A percentile compares a stretch with the other conserved stretches of the same genome.
Conservation (phyloP, 2,888 invertebrate species). For the Allophyes oxyacanthae region DNA sequence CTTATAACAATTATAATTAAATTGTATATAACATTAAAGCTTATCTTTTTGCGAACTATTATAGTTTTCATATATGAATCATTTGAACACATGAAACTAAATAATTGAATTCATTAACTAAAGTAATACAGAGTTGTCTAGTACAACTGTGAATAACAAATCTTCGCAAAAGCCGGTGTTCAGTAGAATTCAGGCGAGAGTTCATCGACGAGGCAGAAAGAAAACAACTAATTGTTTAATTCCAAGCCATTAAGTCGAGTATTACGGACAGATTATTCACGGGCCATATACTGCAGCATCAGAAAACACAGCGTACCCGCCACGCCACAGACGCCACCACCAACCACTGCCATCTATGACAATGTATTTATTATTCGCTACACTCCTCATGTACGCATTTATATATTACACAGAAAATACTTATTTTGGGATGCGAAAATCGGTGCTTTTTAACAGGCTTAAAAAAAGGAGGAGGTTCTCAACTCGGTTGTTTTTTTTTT, state of each 20-base stretch:
- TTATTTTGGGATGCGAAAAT: constrained; percentile 7
- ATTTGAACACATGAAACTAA: too few species aligned
- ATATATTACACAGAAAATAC: constrained; percentile 26
- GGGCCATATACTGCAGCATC: constrained; percentile 85
- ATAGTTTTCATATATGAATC: too few species aligned
- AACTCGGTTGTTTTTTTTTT: too few species aligned
- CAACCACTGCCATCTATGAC: constrained; percentile 43
- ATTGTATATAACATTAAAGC: constrained; percentile 8
- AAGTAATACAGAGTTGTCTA: too few species aligned
- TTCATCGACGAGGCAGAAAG: constrained; percentile 85
- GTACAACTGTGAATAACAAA: constrained; percentile 16
- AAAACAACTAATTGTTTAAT: constrained; percentile 89
- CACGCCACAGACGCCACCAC: constrained; percentile 41
- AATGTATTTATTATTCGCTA: background rate
- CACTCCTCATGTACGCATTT: too few species aligned
- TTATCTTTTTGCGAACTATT: background rate
- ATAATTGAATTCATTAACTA: too few species aligned
- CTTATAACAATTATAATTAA: constrained; percentile 46
- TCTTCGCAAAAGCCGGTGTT: constrained; percentile 52
- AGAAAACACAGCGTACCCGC: constrained; percentile 68
- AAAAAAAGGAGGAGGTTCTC: too few species aligned
- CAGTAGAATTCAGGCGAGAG: constrained; percentile 62
- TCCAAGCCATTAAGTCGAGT: constrained; percentile 87
- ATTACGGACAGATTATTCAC: constrained; percentile 87
- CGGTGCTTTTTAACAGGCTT: constrained; percentile 38